Base-by-base conservation (phyloP, 1,140 invertebrate genomes). In the Drosophila setifemur region DNA sequence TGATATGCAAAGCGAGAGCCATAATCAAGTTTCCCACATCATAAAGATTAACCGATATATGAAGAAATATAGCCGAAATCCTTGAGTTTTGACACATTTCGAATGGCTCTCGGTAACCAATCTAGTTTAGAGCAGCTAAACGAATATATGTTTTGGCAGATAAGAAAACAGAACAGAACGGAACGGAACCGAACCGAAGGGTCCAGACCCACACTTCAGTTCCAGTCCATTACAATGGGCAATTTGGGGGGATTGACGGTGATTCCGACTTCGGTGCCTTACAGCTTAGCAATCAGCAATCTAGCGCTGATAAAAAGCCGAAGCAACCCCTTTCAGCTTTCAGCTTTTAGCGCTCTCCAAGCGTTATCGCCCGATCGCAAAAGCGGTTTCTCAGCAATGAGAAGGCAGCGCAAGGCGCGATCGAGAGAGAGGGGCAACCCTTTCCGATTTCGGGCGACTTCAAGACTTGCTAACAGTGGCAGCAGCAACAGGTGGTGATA, bases 391-490 rank as follows among this genome's bases (percentile, higher is more conserved):
- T 64, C 57, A 64, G 60, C 60, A 42, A 12, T 19, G 5, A 43
- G 39, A 40, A 31, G 8, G 39, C 18, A 49, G 54, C 23, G 58
- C n/a, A 40, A 23, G 23, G 44, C 29, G 8, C 11, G 31, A 37
- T 8, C 14, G 40, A 1, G 21, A n/a, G 58, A 47, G 60, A 63
- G 28, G 47, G 31, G 19, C 52, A 57, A 69, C 68, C 77, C 74
- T 82, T 83, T 70, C 53, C 37, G 54, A 49, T 45, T 31, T 55
- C 47, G 40, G 35, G 39, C 49, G n/a, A n/a, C 44, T 64, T 31
- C 52, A 70, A 81, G 77, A 81, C 79, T 70, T 35, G 70, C 73
- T 52, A 70, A 77, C 69, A 54, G 67, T 40, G 45, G 57, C 42
- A 49, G 60, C 42, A 66, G 58, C 57, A 12, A 16, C 57, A 69